These are phyloP conservation scores for Melangyna quadrimaculata DNA, from an alignment of 2,888 invertebrate species.

Conservation along the genomic window DNA sequence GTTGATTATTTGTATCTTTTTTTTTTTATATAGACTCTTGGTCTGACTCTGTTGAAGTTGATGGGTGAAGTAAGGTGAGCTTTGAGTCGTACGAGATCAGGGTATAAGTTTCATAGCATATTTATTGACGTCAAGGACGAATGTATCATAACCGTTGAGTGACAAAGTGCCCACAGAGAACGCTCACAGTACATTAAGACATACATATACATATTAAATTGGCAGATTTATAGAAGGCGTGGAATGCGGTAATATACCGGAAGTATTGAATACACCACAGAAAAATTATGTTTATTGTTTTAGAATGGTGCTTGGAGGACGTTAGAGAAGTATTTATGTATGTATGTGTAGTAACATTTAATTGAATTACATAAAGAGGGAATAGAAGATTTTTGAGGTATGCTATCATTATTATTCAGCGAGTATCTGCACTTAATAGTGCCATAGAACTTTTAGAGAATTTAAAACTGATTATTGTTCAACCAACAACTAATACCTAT, in stretches of 20 bases:
- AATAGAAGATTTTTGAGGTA: not conserved
- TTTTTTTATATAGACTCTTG: not conserved
- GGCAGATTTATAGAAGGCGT: constrained; percentile 56
- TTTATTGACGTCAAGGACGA: constrained; percentile 61
- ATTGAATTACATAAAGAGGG: not conserved
- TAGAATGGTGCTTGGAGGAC: not conserved
- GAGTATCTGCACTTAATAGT: too few species aligned
- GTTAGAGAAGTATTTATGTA: too few species aligned
- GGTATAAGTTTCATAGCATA: constrained; percentile 19
- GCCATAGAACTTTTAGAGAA: too few species aligned
- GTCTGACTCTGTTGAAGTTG: not conserved
- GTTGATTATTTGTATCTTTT: not conserved
- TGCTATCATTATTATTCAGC: not conserved
- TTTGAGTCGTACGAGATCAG: constrained; percentile 11
- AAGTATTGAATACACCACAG: constrained; percentile 37
- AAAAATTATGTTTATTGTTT: constrained; percentile 31
- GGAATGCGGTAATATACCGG: constrained; percentile 47
- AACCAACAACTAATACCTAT: too few species aligned
- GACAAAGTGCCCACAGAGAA: constrained; percentile 50
- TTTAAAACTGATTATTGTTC: too few species aligned
- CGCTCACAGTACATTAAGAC: constrained; percentile 21
- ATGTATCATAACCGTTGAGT: constrained; percentile 63
- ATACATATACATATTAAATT: constrained; percentile 26
- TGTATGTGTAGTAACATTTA: not conserved
- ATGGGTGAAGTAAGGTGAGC: constrained; percentile 51